phyloP scores from a whole-genome alignment of 2,888 invertebrate species.

The Nysson spinosus region DNA sequence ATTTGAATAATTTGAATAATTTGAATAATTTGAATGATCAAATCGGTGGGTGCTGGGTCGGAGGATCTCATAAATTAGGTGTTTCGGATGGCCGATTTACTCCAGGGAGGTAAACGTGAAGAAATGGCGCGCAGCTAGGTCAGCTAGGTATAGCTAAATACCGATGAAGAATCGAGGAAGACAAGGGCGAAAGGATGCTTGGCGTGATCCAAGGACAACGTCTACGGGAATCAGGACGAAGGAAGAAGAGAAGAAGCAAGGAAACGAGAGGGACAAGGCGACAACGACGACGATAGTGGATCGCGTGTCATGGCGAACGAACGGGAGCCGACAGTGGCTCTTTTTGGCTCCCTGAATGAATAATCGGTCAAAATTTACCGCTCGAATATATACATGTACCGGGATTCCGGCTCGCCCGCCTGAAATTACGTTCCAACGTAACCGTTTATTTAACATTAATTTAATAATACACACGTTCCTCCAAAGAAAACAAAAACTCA shows the following conservation, averaged over 20 bases:
- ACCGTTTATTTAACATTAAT: slow-evolving; percentile 72
- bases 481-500: slow-evolving; percentile 38
- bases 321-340: slow-evolving; percentile 73
- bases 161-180: slow-evolving; percentile 12
- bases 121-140: background rate
- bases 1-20: too few relatives aligned
- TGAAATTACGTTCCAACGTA: slow-evolving; percentile 69
- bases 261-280: slow-evolving; percentile 5
- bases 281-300: slow-evolving; percentile 49
- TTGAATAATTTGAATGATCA: slow-evolving; percentile 16
- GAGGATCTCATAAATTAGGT: slow-evolving; percentile 4
- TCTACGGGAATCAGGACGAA: background rate
- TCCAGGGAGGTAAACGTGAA: background rate
- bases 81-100: background rate
- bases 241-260: slow-evolving; percentile 1
- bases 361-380: slow-evolving; percentile 65
- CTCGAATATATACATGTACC: slow-evolving; percentile 47
- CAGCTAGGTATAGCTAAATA: slow-evolving; percentile 17
- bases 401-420: slow-evolving; percentile 36
- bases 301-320: slow-evolving; percentile 71
- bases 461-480: slow-evolving; percentile 67
- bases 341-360: slow-evolving; percentile 70
- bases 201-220: slow-evolving; percentile 74
- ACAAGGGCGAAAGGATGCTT: slow-evolving; percentile 55
- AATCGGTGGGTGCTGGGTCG: background rate